Evolutionary conservation across 92 coral and sea anemone species (phyloP).

Genomic region (Epizoanthus scotinus): DNA sequence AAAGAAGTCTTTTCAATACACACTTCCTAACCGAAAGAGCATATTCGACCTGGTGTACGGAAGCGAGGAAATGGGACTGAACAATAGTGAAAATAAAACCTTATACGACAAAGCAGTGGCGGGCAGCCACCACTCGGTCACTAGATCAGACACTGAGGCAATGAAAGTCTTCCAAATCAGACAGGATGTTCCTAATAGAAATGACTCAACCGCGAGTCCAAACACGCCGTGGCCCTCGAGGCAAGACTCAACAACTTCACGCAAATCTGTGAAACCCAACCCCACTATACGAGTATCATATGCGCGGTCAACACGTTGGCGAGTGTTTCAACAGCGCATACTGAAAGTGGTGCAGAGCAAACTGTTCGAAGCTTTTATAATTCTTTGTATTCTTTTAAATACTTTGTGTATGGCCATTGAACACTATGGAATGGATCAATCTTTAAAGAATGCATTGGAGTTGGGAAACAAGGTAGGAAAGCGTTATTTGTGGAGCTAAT

Average conservation of each 20-base stretch:
- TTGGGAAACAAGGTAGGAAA: conserved; percentile 79
- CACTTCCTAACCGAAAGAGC: conserved; percentile 69
- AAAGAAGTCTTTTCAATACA: conserved; percentile 48
- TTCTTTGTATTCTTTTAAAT: conserved; percentile 79
- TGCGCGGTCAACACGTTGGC: conserved; percentile 15
- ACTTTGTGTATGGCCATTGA: conserved; percentile 89
- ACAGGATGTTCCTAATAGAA: conserved; percentile 12
- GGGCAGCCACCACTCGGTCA: conserved; percentile 43
- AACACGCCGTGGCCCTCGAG: background rate
- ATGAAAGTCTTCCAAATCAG: conserved; percentile 66
- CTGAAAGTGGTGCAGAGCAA: conserved; percentile 56
- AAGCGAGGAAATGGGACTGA: conserved; percentile 49
- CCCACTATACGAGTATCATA: conserved; percentile 5
- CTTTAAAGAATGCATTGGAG: conserved; percentile 57
- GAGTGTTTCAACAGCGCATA: conserved; percentile 46
- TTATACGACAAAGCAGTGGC: conserved; percentile 68
- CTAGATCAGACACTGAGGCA: conserved; percentile 60
- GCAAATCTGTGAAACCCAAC: background rate
- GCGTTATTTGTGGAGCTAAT: background rate
- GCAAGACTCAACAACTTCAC: conserved; percentile 1
- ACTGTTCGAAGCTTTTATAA: conserved; percentile 73
- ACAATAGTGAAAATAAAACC: conserved; percentile 49
- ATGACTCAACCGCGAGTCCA: background rate
- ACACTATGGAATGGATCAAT: conserved; percentile 78
- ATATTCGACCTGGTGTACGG: conserved; percentile 74